Base-by-base conservation (phyloP, 2,113 vertebrate genomes). In the Empidonax traillii region DNA sequence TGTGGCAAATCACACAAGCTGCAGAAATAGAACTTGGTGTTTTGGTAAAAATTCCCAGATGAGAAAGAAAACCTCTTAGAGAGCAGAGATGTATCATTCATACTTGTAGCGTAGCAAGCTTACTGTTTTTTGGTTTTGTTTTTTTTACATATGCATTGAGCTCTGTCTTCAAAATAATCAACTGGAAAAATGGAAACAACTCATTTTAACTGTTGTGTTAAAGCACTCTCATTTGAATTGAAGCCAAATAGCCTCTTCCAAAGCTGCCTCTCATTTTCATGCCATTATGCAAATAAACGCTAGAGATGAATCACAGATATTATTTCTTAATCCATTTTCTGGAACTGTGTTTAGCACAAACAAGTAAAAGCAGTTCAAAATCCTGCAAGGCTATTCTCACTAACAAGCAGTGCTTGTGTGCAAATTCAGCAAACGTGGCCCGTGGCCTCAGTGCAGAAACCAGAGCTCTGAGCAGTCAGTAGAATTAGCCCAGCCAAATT, bases 261-360 rank as follows among this genome's bases (percentile, higher is more conserved):
- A 59, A 93, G 53, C 77, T 96, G 84, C 4, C 18, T 82, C 21
- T 62, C 44, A 53, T 88, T 93, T 97, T 90, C 66, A 75, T 90
- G 87, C 62, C 41, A 94, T 97, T 97, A 95, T 95, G 93, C 89
- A 97, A 96, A 97, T 90, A 88, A 95, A 58, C 43, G 35, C 49
- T 33, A 41, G 35, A 69, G 79, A 94, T 94, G 90, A 94, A 95
- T 87, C 66, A 69, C 62, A 62, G 73, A 90, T 93, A 96, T 81
- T 91, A 91, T 77, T 96, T 90, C 68, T 93, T 94, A 95, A 97
- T 89, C 73, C 51, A 66, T 95, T 96, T 93, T 86, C 59, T 87
- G 75, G 44, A 86, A 51, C 46, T 55, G 25, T 63, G 69, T 87
- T 89, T 79, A 81, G 66, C 20, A 16, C 77, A 74, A 55, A 28